Base-by-base conservation (phyloP, 2,113 vertebrate genomes). In the Protobothrops flavoviridis region DNA sequence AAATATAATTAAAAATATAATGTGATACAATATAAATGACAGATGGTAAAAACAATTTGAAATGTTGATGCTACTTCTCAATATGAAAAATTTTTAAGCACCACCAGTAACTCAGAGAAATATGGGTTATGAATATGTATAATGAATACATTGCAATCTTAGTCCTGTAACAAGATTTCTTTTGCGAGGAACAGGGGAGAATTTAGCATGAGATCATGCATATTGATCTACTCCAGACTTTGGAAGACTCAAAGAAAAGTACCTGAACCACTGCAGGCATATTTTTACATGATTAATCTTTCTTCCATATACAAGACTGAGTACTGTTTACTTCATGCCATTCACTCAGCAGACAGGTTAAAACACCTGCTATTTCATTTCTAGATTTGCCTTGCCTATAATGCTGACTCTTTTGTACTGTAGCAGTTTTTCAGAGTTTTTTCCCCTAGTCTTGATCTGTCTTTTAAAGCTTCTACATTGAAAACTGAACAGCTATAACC, bases 1-100 rank as follows among this genome's bases (percentile, higher is more conserved):
- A 92, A 92, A 92, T 61, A 64, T n/a, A 61, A 92, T 92, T 64
- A 52, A 85, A 92, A 87, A 92, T 92, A 61, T 87, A 92, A 92
- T 92, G 87, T 64, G 61, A 59, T 26, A 52, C 91, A 87, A 87
- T 87, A 87, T 24, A 29, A 85, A 86, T 21, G 56, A n/a, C 56
- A 92, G 85, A n/a, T n/a, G 20, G 85, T 61, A n/a, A 64, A 92
- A 87, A 5, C 55, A 4, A 92, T 87, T 61, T 87, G 85, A 64
- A 92, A 64, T 64, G 85, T 33, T 88, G 56, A 92, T 87, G 85
- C 61, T 52, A 52, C 56, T 87, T n/a, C 87, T 92, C 85, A 88
- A 52, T 87, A 92, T 87, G 56, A 20, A 48, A 39, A 29, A 7
- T 53, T 26, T 8, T 39, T 8, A 57, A 61, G 85, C 57, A 88